Conservation (phyloP, 2,797 vertebrate genomes). For the Acipenser ruthenus region DNA sequence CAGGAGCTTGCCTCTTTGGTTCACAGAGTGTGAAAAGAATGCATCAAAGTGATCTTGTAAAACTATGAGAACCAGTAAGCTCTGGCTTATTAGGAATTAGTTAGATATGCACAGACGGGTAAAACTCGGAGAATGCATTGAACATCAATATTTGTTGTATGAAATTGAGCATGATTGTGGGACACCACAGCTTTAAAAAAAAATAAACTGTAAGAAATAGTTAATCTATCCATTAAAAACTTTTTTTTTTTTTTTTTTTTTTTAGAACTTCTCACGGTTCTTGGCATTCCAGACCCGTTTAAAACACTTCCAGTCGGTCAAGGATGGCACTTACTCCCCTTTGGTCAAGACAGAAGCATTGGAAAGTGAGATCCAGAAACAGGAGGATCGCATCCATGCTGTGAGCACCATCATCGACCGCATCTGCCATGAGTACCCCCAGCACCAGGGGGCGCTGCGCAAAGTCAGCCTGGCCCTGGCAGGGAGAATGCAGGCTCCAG, state of each 20-base stretch:
- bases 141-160: too few relatives aligned
- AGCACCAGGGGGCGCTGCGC: constrained; percentile 53
- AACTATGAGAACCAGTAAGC: too few relatives aligned
- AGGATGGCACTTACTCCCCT: constrained; percentile 56
- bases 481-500: constrained; percentile 3
- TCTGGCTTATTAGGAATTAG: too few relatives aligned
- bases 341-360: constrained; percentile 37
- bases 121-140: too few relatives aligned
- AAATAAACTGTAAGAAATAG: too few relatives aligned
- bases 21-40: too few relatives aligned
- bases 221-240: too few relatives aligned
- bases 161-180: too few relatives aligned
- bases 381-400: constrained; percentile 39
- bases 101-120: too few relatives aligned
- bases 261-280: constrained; percentile 65
- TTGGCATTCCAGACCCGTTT: constrained; percentile 59
- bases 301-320: constrained; percentile 65
- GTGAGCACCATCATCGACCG: constrained; percentile 43
- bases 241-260: not conserved
- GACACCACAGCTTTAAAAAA: too few relatives aligned
- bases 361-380: constrained; percentile 33
- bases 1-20: too few relatives aligned
- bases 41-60: too few relatives aligned
- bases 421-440: constrained; percentile 58
- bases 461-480: constrained; percentile 43